Base-by-base conservation (phyloP, 2,113 vertebrate genomes). In the Clupea harengus region DNA sequence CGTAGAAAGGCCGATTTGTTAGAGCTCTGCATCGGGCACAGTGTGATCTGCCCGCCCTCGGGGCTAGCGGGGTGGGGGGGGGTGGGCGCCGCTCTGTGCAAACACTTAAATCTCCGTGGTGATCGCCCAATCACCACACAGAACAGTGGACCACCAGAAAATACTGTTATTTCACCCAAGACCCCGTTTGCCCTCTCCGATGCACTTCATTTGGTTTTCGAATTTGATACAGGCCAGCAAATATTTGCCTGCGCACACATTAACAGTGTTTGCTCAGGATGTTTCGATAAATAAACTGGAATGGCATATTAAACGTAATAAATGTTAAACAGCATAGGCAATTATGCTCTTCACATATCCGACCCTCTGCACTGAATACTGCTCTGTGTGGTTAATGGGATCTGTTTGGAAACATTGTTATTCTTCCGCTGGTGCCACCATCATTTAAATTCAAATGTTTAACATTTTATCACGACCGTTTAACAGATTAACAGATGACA, bases 141-240 rank as follows among this genome's bases (percentile, higher is more conserved):
- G 87, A 92, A 86, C 81, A 88, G 89, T 67, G 89, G 88, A 91
- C 47, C 87, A 90, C 90, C 92, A 89, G 44, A 91, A 88, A 90
- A 90, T 89, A 92, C 89, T 93, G 93, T 90, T 92, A 91, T 90
- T 94, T 93, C 89, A 92, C 90, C 92, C 86, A 88, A 81, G 86
- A 93, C 93, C 93, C 92, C 91, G 89, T 93, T 94, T 94, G 93
- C 91, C 94, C 92, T 89, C 91, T 92, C 82, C 91, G 94, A 94
- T 94, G 92, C 89, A 89, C 91, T 89, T 91, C 91, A 94, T 95
- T 95, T 91, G 92, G 91, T 84, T 88, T 91, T 88, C 80, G 92
- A 92, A 93, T 94, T 94, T 93, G 93, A 94, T 95, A 94, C 92
- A 94, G 92, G 81, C 86, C 90, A 57, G 90, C 94, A 94, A 94